A percentile compares a stretch with the other conserved stretches of the same genome.
Conservation (phyloP, 2,888 invertebrate species). For the Euplagia quadripunctaria region DNA sequence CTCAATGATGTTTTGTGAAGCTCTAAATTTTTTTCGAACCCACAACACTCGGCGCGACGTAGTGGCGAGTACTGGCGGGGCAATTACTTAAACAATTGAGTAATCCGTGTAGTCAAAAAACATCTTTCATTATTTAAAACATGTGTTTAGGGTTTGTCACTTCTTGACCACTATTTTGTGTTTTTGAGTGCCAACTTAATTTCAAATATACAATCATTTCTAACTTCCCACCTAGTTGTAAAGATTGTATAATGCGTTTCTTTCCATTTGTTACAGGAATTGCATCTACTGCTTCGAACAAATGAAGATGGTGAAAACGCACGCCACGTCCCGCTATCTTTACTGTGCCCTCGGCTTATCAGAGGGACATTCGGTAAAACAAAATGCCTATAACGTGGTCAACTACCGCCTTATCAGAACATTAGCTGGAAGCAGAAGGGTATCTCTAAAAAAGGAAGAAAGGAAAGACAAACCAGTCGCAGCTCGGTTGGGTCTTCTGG, state of each 20-base stretch:
- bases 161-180: not conserved
- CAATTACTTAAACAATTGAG: too few species aligned
- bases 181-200: not conserved
- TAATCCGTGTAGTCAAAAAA: too few species aligned
- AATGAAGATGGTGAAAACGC: not conserved
- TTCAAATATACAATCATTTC: not conserved
- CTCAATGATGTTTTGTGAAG: too few species aligned
- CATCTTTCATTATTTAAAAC: too few species aligned
- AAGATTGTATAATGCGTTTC: not conserved
- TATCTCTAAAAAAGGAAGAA: not conserved
- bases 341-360: not conserved
- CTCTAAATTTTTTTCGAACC: too few species aligned
- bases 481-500: not conserved
- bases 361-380: not conserved
- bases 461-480: not conserved
- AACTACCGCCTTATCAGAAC: not conserved
- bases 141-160: not conserved
- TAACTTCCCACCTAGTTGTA: too few species aligned
- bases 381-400: not conserved
- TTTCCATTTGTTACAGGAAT: not conserved
- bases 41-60: too few species aligned
- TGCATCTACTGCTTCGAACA: not conserved
- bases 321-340: not conserved
- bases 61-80: too few species aligned
- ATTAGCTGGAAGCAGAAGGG: not conserved